Base-by-base conservation (phyloP, 2,797 vertebrate genomes). In the Xiphorhynchus erythropygius region DNA sequence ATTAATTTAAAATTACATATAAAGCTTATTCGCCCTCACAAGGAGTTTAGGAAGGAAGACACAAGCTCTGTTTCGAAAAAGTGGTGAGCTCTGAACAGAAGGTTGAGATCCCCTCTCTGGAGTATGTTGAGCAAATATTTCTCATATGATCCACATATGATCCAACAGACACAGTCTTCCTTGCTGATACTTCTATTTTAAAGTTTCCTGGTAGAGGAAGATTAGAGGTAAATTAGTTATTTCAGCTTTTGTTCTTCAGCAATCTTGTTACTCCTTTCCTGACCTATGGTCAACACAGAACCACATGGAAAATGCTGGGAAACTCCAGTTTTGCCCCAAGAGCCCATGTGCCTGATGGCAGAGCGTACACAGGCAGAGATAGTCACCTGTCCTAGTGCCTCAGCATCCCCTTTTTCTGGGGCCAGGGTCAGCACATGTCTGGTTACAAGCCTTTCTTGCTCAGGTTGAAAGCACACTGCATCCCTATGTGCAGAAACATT, bases 351-450 rank as follows among this genome's bases (percentile, higher is more conserved):
- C 65, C 55, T 42, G 7, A 0, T 24, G 30, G 33, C 55, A 53
- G 25, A 68, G 50, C 18, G 55, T 12, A 41, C 24, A 42, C 41
- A 16, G 2, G 7, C 21, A 15, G 33, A 84, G 47, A 18, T 30
- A 21, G 60, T n/a, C 60, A 74, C 1, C 0, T 7, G 41, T 10
- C 41, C 53, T 32, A 5, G 1, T 39, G 4, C 41, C 27, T 16
- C 32, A 67, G 9, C 56, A 64, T 25, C 71, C 23, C 32, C 39
- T 68, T 84, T 49, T 50, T 18, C 42, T 42, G 60, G 39, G 39
- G 5, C n/a, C 55, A 68, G 39, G 12, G 13, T 59, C 44, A 69
- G 59, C 11, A 19, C 33, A 10, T 3, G 0, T 65, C 64, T 73
- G 35, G 15, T 80, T 76, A 49, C 42, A 55, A 53, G 11, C 33